Conservation (phyloP, 2,888 invertebrate species). For the Saturnia pavonia region DNA sequence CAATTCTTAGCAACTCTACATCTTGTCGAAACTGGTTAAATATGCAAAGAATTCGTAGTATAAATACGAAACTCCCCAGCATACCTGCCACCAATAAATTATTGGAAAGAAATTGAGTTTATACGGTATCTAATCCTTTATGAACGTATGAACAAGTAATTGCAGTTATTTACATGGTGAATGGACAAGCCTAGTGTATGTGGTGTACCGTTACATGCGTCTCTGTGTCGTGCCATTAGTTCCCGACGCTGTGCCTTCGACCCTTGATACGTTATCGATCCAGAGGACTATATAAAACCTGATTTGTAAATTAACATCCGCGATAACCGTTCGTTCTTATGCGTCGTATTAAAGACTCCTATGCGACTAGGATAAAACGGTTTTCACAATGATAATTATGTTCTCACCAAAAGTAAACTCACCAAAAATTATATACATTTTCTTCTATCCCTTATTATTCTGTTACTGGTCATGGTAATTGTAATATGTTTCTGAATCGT, state of each 20-base stretch:
- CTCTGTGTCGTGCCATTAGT: slow-evolving; percentile 24
- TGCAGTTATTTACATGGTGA: slow-evolving; percentile 49
- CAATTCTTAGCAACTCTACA: background rate
- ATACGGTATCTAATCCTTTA: slow-evolving; percentile 20
- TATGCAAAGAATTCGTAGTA: background rate
- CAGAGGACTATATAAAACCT: slow-evolving; percentile 48
- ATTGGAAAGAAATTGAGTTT: background rate
- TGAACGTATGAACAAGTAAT: slow-evolving; percentile 21
- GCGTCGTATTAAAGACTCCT: background rate
- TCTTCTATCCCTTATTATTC: background rate
- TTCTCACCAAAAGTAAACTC: background rate
- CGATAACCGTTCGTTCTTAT: slow-evolving; percentile 8
- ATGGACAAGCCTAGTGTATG: slow-evolving; percentile 51
- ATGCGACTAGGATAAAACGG: background rate
- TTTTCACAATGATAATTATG: background rate
- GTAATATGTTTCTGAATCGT: too few species aligned
- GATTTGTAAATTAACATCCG: slow-evolving; percentile 20
- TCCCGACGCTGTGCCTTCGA: slow-evolving; percentile 66
- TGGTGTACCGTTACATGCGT: slow-evolving; percentile 66
- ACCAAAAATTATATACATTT: background rate
- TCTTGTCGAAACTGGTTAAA: background rate
- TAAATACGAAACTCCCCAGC: background rate
- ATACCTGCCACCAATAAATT: background rate
- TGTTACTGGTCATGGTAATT: background rate
- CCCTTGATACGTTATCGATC: slow-evolving; percentile 73